Evolutionary conservation across 1,140 invertebrate genomes (phyloP).

Genomic region (Probaryconus sp.): DNA sequence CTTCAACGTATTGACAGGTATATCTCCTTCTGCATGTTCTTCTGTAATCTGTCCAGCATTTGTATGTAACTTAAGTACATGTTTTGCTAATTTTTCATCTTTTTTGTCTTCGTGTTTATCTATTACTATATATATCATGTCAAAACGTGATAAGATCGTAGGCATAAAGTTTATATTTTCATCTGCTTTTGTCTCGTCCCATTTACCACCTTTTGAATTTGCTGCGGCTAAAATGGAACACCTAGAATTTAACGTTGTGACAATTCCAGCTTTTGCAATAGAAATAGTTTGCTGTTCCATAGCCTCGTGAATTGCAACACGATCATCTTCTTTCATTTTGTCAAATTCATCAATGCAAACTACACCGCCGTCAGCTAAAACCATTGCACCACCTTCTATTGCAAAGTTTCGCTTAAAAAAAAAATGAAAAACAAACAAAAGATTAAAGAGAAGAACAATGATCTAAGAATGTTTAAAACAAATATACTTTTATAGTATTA

Average conservation of each 20-base stretch:
- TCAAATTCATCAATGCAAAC: slow-evolving; percentile 99
- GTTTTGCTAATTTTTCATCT: slow-evolving; percentile 96
- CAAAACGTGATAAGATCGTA: slow-evolving; percentile 99
- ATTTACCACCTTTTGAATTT: slow-evolving; percentile 98
- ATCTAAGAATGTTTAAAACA: slow-evolving; percentile 8
- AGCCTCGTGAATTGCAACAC: slow-evolving; percentile 99
- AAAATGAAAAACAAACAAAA: slow-evolving; percentile 33
- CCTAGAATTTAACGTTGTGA: slow-evolving; percentile 98
- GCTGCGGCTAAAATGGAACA: slow-evolving; percentile 99
- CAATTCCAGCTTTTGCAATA: slow-evolving; percentile 99
- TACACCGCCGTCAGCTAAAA: slow-evolving; percentile 98
- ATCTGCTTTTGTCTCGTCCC: slow-evolving; percentile 99
- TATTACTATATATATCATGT: slow-evolving; percentile 99
- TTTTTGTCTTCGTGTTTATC: slow-evolving; percentile 94
- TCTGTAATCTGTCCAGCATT: slow-evolving; percentile 87
- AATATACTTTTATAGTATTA: too few relatives aligned
- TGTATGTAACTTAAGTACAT: slow-evolving; percentile 97
- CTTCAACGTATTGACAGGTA: slow-evolving; percentile 92
- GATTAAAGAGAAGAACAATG: too few relatives aligned
- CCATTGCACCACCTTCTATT: slow-evolving; percentile 99
- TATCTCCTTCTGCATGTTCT: slow-evolving; percentile 85
- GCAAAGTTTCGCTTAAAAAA: slow-evolving; percentile 93
- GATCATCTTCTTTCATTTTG: slow-evolving; percentile 99
- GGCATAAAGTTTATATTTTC: slow-evolving; percentile 99
- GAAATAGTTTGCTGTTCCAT: slow-evolving; percentile 99